Conservation (phyloP, 2,888 invertebrate genomes). For the Drosophila putrida region DNA sequence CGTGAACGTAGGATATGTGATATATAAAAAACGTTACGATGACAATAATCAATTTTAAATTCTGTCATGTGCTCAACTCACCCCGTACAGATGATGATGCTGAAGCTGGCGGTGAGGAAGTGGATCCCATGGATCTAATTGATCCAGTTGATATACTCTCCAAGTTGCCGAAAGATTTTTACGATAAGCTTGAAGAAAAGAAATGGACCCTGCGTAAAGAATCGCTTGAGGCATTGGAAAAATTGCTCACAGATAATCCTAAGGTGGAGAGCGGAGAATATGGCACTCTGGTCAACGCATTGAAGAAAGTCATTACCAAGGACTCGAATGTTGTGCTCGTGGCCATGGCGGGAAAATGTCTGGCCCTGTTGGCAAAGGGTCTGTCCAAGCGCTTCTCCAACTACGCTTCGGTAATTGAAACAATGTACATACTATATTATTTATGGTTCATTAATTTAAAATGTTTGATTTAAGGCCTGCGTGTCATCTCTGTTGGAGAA, state of each 20-base stretch:
- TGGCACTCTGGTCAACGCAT: slow-evolving; percentile 93
- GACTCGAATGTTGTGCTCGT: slow-evolving; percentile 98
- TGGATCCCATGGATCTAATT: slow-evolving; percentile 96
- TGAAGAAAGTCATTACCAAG: slow-evolving; percentile 96
- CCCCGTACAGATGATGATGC: slow-evolving; percentile 86
- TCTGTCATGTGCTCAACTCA: neutral
- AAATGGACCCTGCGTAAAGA: slow-evolving; percentile 99
- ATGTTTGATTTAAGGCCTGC: slow-evolving; percentile 86
- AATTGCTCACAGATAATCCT: slow-evolving; percentile 90
- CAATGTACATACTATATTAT: neutral
- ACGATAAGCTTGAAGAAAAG: slow-evolving; percentile 96
- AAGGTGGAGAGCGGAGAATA: slow-evolving; percentile 97
- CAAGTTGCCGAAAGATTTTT: slow-evolving; percentile 97
- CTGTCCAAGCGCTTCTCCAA: slow-evolving; percentile 94
- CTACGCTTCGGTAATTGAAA: slow-evolving; percentile 88
- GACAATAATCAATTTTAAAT: neutral
- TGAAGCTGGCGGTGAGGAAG: slow-evolving; percentile 86
- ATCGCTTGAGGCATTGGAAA: slow-evolving; percentile 93
- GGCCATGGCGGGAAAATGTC: slow-evolving; percentile 93
- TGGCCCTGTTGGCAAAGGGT: slow-evolving; percentile 93
- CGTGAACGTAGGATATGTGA: no score
- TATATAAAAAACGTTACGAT: no score
- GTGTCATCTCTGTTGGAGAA: slow-evolving; percentile 94
- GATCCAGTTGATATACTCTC: slow-evolving; percentile 97
- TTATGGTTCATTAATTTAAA: neutral